These are phyloP conservation scores for Pterostichus niger DNA, from an alignment of 2,888 invertebrate genomes.

Conservation along the genomic window DNA sequence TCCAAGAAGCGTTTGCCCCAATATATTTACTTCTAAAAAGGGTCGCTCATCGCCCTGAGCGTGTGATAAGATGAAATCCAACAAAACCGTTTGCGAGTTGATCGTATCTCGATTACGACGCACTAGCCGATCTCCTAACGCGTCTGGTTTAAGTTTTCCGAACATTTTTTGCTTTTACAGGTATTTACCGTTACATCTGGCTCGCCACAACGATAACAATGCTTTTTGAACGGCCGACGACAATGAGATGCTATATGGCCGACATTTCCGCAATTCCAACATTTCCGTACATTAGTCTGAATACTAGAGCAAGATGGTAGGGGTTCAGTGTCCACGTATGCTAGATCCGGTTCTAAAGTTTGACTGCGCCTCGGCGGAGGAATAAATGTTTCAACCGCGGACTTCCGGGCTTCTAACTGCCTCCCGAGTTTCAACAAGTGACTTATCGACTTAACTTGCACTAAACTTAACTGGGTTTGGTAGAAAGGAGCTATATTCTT, in stretches of 20 bases:
- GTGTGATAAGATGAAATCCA: constrained; percentile 61
- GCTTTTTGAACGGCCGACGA: neutral
- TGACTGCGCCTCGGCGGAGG: neutral
- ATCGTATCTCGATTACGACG: no score
- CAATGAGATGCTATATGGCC: constrained; percentile 12
- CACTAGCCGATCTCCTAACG: constrained; percentile 4
- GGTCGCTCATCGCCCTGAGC: constrained; percentile 53
- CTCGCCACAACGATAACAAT: constrained; percentile 51
- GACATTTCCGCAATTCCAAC: constrained; percentile 38
- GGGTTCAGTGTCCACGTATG: neutral
- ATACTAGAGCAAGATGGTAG: neutral
- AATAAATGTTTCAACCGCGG: neutral
- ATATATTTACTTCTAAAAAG: constrained; percentile 57
- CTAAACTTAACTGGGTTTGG: neutral
- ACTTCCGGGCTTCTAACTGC: neutral
- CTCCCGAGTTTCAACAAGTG: neutral
- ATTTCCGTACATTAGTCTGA: neutral
- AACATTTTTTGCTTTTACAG: neutral
- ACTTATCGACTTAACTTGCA: neutral
- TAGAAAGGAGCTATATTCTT: neutral
- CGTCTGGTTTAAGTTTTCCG: constrained; percentile 35
- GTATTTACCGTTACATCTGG: constrained; percentile 7
- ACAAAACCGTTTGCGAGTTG: constrained; percentile 4
- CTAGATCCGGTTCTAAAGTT: constrained; percentile 7
- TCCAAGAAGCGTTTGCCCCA: constrained; percentile 44